Evolutionary conservation across 2,888 invertebrate genomes (phyloP).

Genomic region (Branchipolynoe longqiensis): DNA sequence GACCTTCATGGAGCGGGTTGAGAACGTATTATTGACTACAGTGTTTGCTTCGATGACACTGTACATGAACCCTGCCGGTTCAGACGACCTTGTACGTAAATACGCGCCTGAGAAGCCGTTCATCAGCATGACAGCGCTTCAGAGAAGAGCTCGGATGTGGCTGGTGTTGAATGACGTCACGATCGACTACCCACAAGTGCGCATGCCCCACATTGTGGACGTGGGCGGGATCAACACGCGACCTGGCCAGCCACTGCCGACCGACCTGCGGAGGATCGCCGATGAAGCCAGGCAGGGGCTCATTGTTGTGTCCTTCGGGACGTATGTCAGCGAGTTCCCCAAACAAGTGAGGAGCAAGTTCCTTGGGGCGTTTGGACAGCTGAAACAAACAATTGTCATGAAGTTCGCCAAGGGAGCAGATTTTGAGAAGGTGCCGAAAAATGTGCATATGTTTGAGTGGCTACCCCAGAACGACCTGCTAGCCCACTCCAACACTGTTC

Average conservation of each 20-base stretch:
- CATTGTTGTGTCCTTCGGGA: slow-evolving; percentile 9
- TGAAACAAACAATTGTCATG: slow-evolving; percentile 1
- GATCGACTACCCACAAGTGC: slow-evolving; percentile 11
- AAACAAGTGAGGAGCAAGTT: not conserved
- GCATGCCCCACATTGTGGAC: slow-evolving; percentile 21
- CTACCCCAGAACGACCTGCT: slow-evolving; percentile 26
- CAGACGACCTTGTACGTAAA: not conserved
- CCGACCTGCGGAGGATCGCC: not conserved
- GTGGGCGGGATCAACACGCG: not conserved
- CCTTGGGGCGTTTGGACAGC: not conserved
- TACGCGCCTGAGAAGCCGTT: not conserved
- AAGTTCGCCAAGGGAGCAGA: not conserved
- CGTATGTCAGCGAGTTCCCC: not conserved
- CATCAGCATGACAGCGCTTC: not conserved
- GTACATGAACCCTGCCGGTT: too few relatives aligned
- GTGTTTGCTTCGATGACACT: not conserved
- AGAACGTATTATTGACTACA: not conserved
- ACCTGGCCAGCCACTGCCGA: not conserved
- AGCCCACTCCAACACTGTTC: slow-evolving; percentile 6
- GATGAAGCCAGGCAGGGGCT: not conserved
- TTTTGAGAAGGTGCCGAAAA: not conserved
- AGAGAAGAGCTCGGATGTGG: slow-evolving; percentile 4
- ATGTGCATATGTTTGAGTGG: not conserved
- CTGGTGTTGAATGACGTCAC: slow-evolving; percentile 9
- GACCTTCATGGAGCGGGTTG: not conserved